phyloP scores from a whole-genome alignment of 2,797 vertebrate genomes.

The Manis javanica region DNA sequence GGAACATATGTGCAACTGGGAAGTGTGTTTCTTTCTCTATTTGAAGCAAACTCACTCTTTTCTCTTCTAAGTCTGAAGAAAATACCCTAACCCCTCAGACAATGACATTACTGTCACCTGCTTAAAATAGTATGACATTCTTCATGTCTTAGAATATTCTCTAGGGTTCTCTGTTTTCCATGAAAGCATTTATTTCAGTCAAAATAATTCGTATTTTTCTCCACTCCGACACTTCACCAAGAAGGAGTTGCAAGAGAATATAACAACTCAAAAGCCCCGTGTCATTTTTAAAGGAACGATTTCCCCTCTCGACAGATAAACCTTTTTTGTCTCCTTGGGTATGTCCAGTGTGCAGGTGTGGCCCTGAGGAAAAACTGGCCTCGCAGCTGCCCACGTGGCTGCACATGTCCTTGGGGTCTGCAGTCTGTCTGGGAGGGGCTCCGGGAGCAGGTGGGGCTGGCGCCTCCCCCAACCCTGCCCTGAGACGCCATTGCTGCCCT shows the following conservation, averaged over 20 bases:
- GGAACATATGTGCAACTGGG: conserved; percentile 36
- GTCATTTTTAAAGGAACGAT: conserved; percentile 72
- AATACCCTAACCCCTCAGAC: conserved; percentile 75
- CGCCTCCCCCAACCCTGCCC: background rate
- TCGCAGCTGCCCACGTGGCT: background rate
- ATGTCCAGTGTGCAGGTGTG: background rate
- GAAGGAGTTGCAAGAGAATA: conserved; percentile 47
- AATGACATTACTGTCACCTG: conserved; percentile 89
- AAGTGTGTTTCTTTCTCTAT: conserved; percentile 65
- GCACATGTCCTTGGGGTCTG: background rate
- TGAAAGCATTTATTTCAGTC: conserved; percentile 87
- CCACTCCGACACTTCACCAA: conserved; percentile 80
- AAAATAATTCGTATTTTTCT: conserved; percentile 85
- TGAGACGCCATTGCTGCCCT: background rate
- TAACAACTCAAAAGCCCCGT: conserved; percentile 67
- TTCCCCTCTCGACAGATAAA: conserved; percentile 60
- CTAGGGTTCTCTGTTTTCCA: conserved; percentile 86
- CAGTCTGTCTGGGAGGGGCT: background rate
- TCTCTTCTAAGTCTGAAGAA: conserved; percentile 76
- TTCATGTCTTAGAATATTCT: conserved; percentile 85
- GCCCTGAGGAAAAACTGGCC: background rate
- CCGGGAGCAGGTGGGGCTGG: background rate
- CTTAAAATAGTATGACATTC: conserved; percentile 87
- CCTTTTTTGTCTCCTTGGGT: background rate
- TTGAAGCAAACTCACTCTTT: conserved; percentile 55